Conservation (phyloP, 2,888 invertebrate species). For the Chrysolina americana region DNA sequence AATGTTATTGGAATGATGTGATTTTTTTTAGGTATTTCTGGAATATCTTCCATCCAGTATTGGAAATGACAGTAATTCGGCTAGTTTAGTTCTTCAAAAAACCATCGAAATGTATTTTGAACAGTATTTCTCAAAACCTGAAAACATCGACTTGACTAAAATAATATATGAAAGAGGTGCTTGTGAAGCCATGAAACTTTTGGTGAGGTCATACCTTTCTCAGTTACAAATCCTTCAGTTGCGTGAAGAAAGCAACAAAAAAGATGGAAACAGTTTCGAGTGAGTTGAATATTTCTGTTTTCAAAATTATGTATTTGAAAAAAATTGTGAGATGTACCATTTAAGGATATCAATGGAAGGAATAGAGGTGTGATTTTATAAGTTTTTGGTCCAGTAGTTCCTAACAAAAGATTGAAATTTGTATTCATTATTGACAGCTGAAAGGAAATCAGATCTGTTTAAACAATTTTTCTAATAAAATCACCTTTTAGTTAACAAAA, state of each 20-base stretch:
- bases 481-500: too few relatives aligned
- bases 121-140: conserved; percentile 63
- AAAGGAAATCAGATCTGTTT: too few relatives aligned
- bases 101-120: conserved; percentile 71
- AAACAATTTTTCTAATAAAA: too few relatives aligned
- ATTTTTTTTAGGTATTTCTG: conserved; percentile 73
- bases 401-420: too few relatives aligned
- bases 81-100: conserved; percentile 71
- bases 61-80: conserved; percentile 71
- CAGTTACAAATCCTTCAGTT: conserved; percentile 66
- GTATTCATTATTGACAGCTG: too few relatives aligned
- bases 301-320: conserved; percentile 5
- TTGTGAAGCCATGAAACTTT: conserved; percentile 74
- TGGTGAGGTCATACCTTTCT: conserved; percentile 75
- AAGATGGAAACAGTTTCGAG: conserved; percentile 35
- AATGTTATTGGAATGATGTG: neutral
- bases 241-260: conserved; percentile 56
- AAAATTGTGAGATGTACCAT: too few relatives aligned
- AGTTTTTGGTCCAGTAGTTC: too few relatives aligned
- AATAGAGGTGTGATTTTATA: too few relatives aligned
- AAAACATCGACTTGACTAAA: conserved; percentile 62
- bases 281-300: conserved; percentile 26
- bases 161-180: conserved; percentile 69
- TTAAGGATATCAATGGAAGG: too few relatives aligned
- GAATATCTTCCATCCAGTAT: conserved; percentile 79